Base-by-base conservation (phyloP, 2,113 vertebrate genomes). In the Aegotheles bennettii region DNA sequence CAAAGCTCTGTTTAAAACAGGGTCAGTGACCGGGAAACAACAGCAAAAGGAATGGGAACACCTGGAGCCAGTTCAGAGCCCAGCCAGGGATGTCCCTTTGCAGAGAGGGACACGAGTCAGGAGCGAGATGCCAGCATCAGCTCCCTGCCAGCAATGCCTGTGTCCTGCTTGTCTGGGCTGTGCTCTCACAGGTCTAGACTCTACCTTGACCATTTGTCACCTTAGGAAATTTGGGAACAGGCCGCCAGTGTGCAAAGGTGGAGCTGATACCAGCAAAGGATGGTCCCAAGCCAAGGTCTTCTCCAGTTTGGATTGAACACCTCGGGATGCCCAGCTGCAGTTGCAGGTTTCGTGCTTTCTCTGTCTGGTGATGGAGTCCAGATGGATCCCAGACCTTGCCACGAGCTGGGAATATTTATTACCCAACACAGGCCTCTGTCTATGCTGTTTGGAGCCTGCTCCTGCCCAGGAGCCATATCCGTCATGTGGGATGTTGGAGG, bases 111-210 rank as follows among this genome's bases (percentile, higher is more conserved):
- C 26, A 13, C 9, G 1, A 3, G 2, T 29, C 10, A 14, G 83
- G 75, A 53, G 18, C 0, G 3, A 81, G 64, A 36, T 50, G 50
- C 10, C 29, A 18, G 21, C 0, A 11, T 35, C 3, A 0, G 19
- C 53, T 86, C 63, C 38, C 10, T n/a, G 71, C 26, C 20, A 17
- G 31, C 8, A 1, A 10, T 5, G 36, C 59, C 50, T 8, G 3
- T 19, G 10, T 28, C 29, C n/a, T 3, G 0, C 26, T 45, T 6
- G 6, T 42, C 38, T 20, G 29, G 42, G 73, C 9, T 29, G 0
- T 28, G 19, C 18, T 67, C 67, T 54, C 29, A 31, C 63, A 19
- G 68, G 56, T 20, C 60, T 53, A 40, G 23, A 51, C 48, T 56
- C 35, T 87, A 33, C 15, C 64, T 40, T 36, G n/a, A 4, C 23